A percentile compares a stretch with the other conserved stretches of the same genome.
phyloP scores from a whole-genome alignment of 2,797 vertebrate species.

The Coilia nasus region DNA sequence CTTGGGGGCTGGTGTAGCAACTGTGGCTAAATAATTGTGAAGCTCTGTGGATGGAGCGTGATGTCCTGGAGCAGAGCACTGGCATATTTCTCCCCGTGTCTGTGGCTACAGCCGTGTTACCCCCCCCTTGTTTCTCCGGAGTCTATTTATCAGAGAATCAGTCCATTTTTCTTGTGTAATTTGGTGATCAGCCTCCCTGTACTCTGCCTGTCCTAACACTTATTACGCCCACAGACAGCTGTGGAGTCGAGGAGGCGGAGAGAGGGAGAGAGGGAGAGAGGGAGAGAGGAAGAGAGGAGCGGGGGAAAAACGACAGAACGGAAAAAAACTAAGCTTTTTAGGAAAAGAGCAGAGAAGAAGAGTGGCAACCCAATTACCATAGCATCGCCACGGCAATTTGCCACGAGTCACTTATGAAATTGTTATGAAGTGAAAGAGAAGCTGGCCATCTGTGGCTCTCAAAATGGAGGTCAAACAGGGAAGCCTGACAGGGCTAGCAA shows the following conservation, averaged over 20 bases:
- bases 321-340: slow-evolving; percentile 7
- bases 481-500: slow-evolving; percentile 43
- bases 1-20: neutral
- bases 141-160: slow-evolving; percentile 38
- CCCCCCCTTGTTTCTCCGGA: slow-evolving; percentile 19
- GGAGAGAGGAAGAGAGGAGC: neutral
- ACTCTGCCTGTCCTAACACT: slow-evolving; percentile 48
- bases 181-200: slow-evolving; percentile 52
- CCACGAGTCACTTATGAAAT: slow-evolving; percentile 57
- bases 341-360: slow-evolving; percentile 20
- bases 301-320: neutral
- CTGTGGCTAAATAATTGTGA: neutral
- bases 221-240: slow-evolving; percentile 51
- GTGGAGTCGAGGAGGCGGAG: slow-evolving; percentile 38
- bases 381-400: slow-evolving; percentile 53
- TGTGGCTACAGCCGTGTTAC: neutral
- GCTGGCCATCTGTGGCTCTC: slow-evolving; percentile 45
- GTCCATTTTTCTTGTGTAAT: slow-evolving; percentile 40
- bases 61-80: neutral
- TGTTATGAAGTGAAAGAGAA: slow-evolving; percentile 56
- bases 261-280: slow-evolving; percentile 29
- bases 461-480: slow-evolving; percentile 53
- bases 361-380: slow-evolving; percentile 56
- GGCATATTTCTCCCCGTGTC: neutral
- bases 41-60: neutral